Percentiles rank a stretch among this genome's conserved stretches.
Evolutionary conservation across 1,140 invertebrate species (phyloP).

Genomic region (Diorhabda elongata): DNA sequence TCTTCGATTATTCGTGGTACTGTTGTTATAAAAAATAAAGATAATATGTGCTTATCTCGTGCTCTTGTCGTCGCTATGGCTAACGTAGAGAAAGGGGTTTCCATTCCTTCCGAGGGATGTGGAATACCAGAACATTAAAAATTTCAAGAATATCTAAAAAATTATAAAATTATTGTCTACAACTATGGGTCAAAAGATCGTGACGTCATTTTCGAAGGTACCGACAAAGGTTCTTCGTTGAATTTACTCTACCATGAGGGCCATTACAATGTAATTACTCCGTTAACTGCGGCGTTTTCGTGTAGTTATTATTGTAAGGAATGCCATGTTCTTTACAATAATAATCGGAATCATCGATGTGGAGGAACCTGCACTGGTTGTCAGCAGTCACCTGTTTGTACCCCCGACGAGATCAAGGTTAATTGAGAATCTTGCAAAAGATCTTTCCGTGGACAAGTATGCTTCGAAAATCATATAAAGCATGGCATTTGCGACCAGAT

Average conservation of each 20-base stretch:
- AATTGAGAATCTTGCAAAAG: no score
- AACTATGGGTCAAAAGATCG: conserved; percentile 7
- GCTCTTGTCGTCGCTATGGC: conserved; percentile 13
- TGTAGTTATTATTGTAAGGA: conserved; percentile 12
- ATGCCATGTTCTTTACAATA: conserved; percentile 9
- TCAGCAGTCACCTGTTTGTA: background rate
- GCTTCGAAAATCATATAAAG: no score
- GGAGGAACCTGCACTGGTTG: conserved; percentile 7
- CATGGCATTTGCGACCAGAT: background rate
- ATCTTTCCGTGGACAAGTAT: no score
- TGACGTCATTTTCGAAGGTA: conserved; percentile 7
- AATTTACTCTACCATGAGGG: conserved; percentile 10
- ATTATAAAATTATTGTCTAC: no score
- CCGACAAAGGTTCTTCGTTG: background rate
- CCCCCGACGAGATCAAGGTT: background rate
- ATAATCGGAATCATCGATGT: conserved; percentile 4
- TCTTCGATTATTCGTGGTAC: background rate
- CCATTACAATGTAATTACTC: background rate
- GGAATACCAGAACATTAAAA: no score
- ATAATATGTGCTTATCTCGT: background rate
- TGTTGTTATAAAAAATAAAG: conserved; percentile 2
- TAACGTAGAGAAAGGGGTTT: background rate
- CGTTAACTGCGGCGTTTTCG: conserved; percentile 10
- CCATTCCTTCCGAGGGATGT: no score
- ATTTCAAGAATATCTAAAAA: background rate